Evolutionary conservation across 2,113 vertebrate species (phyloP).

Genomic region (Cyanoliseus patagonus): DNA sequence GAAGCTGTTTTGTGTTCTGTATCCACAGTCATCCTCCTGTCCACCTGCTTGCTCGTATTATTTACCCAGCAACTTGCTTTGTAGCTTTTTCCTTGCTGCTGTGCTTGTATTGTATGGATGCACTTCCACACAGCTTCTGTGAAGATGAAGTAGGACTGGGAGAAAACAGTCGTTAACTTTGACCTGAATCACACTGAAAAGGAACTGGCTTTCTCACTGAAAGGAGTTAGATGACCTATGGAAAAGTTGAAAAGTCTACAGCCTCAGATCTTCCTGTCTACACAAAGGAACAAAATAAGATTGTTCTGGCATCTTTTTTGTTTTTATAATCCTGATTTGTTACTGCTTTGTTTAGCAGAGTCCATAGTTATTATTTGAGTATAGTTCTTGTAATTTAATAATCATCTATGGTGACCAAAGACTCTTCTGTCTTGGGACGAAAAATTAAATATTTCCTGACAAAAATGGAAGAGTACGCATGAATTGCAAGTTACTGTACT

Average conservation of each 20-base stretch:
- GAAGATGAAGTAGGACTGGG: not conserved
- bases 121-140: not conserved
- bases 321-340: not conserved
- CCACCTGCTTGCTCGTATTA: not conserved
- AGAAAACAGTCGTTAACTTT: not conserved
- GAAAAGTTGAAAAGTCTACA: not conserved
- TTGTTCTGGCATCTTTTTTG: constrained; percentile 14
- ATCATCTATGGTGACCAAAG: not conserved
- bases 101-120: not conserved
- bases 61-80: not conserved
- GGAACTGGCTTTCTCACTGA: not conserved
- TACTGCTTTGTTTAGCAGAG: not conserved
- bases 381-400: not conserved
- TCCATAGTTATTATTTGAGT: not conserved
- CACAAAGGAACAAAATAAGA: constrained; percentile 4
- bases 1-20: not conserved
- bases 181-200: not conserved
- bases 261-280: constrained; percentile 18
- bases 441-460: not conserved
- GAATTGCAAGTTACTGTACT: not conserved
- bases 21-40: not conserved
- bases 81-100: not conserved
- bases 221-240: not conserved
- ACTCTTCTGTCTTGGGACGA: not conserved
- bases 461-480: not conserved